Percentiles rank a stretch among this genome's conserved stretches.
Evolutionary conservation across 1,140 invertebrate species (phyloP).

Genomic region (Drosophila paulistorum): DNA sequence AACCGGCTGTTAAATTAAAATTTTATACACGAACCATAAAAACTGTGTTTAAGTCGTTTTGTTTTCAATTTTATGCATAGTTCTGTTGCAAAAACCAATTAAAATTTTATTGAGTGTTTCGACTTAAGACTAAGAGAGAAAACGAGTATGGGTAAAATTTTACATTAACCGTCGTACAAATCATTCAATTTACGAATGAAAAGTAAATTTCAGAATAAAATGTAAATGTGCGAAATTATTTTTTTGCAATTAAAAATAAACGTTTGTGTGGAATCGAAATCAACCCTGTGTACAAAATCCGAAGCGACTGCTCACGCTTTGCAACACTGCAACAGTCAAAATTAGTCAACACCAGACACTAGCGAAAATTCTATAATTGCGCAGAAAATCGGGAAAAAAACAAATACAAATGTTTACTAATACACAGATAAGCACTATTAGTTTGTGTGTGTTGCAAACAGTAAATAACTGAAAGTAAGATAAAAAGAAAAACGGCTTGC

Average conservation of each 20-base stretch:
- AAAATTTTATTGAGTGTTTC: too few species aligned
- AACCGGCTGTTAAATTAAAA: too few species aligned
- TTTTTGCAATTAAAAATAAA: background rate
- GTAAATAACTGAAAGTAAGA: constrained; percentile 29
- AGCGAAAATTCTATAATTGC: constrained; percentile 22
- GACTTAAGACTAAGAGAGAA: too few species aligned
- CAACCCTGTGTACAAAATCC: background rate
- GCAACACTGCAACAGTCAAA: background rate
- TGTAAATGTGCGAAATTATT: too few species aligned
- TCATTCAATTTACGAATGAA: too few species aligned
- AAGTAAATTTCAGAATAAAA: too few species aligned
- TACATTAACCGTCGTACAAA: too few species aligned
- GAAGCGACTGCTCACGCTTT: background rate
- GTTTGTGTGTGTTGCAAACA: constrained; percentile 31
- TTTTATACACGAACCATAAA: too few species aligned
- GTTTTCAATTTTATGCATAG: too few species aligned
- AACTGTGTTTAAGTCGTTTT: too few species aligned
- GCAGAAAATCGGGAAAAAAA: constrained; percentile 28
- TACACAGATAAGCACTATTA: constrained; percentile 38
- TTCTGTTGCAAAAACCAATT: too few species aligned
- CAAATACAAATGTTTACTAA: constrained; percentile 42
- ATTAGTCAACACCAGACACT: constrained; percentile 2
- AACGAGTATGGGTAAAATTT: too few species aligned
- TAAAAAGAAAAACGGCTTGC: constrained; percentile 58
- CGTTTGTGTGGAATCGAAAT: background rate